Evolutionary conservation across 1,140 invertebrate genomes (phyloP), one percentile per base, ranked within the genome.

Genomic region (Tetragnatha versicolor): DNA sequence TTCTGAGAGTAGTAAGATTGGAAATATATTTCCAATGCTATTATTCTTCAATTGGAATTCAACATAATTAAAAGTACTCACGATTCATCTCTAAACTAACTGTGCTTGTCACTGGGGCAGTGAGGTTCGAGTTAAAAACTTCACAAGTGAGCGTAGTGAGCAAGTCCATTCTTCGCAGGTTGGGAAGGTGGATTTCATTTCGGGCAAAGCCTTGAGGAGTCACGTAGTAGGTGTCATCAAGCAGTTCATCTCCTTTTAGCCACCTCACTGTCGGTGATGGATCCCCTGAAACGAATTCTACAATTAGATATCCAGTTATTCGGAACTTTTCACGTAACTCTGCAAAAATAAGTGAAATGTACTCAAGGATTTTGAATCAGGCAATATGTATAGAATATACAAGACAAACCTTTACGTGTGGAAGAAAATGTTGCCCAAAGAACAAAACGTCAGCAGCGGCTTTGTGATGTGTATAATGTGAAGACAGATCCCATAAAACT

Each of bases 1-100:
- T n/a, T n/a, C n/a, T n/a, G n/a, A n/a, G n/a, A n/a, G n/a, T n/a
- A n/a, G n/a, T n/a, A n/a, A n/a, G n/a, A n/a, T n/a, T n/a, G n/a
- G n/a, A n/a, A n/a, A n/a, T n/a, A n/a, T n/a, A n/a, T n/a, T n/a
- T n/a, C n/a, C n/a, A n/a, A n/a, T n/a, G n/a, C n/a, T n/a, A n/a
- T n/a, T n/a, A 9, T 17, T 45, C 7, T 45, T 45, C 7, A 45
- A 45, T 45, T 45, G 39, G 17, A 45, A 45, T 9, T 45, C 17
- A 17, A 20, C 10, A 22, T 63, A 63, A 37, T n/a, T 14, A 31
- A 7, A 29, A 29, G 14, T 37, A 92, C 92, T 92, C 88, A 94
- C 93, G 91, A 84, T 93, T 93, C 92, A 96, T 95, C 86, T 96
- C 93, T 72, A 97, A 88, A 82, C 92, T 91, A 22, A 96, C 91